Evolutionary conservation across 2,113 vertebrate genomes (phyloP).

Genomic region (Galbula dea): DNA sequence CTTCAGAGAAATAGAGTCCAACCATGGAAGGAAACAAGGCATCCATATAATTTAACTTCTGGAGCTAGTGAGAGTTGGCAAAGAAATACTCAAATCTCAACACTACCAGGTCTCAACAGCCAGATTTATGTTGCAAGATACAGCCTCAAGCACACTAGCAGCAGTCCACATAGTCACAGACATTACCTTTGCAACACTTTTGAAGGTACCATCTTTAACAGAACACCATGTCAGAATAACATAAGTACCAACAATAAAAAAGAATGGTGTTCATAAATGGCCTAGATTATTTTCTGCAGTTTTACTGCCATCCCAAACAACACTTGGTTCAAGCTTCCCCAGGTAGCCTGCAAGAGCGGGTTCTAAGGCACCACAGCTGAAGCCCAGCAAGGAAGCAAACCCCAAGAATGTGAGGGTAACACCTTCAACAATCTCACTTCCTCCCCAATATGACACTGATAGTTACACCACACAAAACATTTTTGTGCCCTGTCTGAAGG

Average conservation of each 20-base stretch:
- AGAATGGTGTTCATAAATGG: not conserved
- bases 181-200: accelerated
- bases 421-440: not conserved
- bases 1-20: not conserved
- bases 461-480: accelerated
- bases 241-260: not conserved
- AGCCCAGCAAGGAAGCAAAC: not conserved
- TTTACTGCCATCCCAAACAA: not conserved
- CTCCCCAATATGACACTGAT: not conserved
- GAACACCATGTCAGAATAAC: accelerated
- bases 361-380: not conserved
- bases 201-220: not conserved
- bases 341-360: not conserved
- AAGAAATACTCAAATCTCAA: not conserved
- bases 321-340: not conserved
- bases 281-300: not conserved
- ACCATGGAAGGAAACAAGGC: not conserved
- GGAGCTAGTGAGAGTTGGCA: not conserved
- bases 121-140: not conserved
- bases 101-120: not conserved
- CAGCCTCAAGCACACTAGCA: not conserved
- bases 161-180: not conserved
- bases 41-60: not conserved
- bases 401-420: not conserved
- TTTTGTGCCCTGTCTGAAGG: not conserved